A percentile compares a stretch with the other conserved stretches of the same genome.
Conservation (phyloP, 2,888 invertebrate genomes). For the Sarcophaga caerulescens region DNA sequence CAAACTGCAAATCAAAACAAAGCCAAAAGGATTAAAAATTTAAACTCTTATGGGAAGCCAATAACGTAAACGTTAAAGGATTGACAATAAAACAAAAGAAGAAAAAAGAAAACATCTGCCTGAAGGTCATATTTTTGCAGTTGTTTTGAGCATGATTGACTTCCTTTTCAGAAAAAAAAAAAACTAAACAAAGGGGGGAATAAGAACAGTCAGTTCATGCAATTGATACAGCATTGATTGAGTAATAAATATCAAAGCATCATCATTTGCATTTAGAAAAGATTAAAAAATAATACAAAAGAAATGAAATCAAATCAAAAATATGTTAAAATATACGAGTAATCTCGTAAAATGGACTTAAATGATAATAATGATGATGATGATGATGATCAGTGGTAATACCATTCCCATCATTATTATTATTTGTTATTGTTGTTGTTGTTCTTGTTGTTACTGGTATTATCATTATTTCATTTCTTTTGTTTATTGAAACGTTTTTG, state of each 20-base stretch:
- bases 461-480: conserved; percentile 54
- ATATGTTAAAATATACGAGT: background rate
- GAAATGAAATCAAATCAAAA: background rate
- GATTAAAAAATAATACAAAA: background rate
- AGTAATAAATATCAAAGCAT: conserved; percentile 68
- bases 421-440: background rate
- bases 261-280: conserved; percentile 65
- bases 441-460: background rate
- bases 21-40: background rate
- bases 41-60: background rate
- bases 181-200: background rate
- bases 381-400: background rate
- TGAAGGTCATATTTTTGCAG: conserved; percentile 62
- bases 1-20: background rate
- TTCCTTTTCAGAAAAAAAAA: conserved; percentile 43
- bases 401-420: background rate
- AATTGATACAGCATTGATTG: conserved; percentile 67
- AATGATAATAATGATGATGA: background rate
- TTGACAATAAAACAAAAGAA: background rate
- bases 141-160: conserved; percentile 58
- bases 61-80: background rate
- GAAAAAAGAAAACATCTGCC: conserved; percentile 66
- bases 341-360: background rate
- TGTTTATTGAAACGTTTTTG: conserved; percentile 68
- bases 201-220: conserved; percentile 12